Evolutionary conservation across 2,113 vertebrate species (phyloP).

Genomic region (Callipepla californica): DNA sequence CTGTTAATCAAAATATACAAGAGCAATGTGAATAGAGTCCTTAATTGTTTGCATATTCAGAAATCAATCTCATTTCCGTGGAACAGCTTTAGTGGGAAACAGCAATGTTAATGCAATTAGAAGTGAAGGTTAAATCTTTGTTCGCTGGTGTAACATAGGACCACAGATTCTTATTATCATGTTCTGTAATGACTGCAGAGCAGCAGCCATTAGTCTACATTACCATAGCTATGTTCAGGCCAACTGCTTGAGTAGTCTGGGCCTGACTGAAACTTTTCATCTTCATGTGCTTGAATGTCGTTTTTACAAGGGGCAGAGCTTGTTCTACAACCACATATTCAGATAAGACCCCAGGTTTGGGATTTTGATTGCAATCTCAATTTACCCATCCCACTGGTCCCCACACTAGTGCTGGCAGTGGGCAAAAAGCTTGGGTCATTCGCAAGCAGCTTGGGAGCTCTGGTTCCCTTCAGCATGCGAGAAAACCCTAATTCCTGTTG

Average conservation of each 20-base stretch:
- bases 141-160: fast-evolving
- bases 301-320: not conserved
- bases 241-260: not conserved
- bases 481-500: not conserved
- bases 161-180: fast-evolving
- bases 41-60: not conserved
- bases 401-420: fast-evolving
- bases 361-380: not conserved
- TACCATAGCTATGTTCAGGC: no score
- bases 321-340: not conserved
- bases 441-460: fast-evolving
- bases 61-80: slow-evolving; percentile 26
- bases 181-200: not conserved
- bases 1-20: not conserved
- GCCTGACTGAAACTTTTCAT: not conserved
- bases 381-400: not conserved
- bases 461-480: not conserved
- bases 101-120: not conserved
- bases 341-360: not conserved
- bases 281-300: fast-evolving
- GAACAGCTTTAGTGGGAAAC: not conserved
- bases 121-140: slow-evolving; percentile 25
- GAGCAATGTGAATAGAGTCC: not conserved
- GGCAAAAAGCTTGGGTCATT: not conserved
- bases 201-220: not conserved